Evolutionary conservation across 2,888 invertebrate genomes (phyloP).

Genomic region (Cecidostiba fungosa): DNA sequence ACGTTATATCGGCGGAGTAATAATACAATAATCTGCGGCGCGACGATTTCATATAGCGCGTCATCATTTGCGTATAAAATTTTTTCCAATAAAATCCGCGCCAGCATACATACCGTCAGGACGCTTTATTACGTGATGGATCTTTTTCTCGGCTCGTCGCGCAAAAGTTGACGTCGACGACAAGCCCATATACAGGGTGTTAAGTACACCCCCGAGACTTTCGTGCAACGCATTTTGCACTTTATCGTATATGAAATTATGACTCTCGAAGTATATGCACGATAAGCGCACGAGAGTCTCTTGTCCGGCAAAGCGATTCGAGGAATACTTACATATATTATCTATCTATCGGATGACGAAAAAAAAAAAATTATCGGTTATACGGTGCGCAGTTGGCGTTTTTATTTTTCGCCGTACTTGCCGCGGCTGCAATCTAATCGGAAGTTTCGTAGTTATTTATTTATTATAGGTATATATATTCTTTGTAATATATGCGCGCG

Average conservation of each 20-base stretch:
- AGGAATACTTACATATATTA: neutral
- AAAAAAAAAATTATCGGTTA: slow-evolving; percentile 17
- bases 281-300: slow-evolving; percentile 25
- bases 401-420: neutral
- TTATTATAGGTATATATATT: neutral
- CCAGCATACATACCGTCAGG: neutral
- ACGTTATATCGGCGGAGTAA: neutral
- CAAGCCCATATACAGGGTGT: neutral
- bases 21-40: neutral
- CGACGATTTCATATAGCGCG: neutral
- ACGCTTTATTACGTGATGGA: neutral
- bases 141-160: neutral
- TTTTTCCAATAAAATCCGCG: neutral
- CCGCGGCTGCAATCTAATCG: neutral
- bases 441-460: neutral
- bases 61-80: slow-evolving; percentile 1
- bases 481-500: neutral
- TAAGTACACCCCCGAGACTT: slow-evolving; percentile 46
- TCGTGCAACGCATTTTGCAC: too few relatives aligned
- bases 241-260: neutral
- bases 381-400: neutral
- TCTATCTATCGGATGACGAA: neutral
- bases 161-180: neutral
- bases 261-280: neutral
- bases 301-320: neutral